Conservation (phyloP, 2,888 invertebrate genomes). For the Athalia circularis region DNA sequence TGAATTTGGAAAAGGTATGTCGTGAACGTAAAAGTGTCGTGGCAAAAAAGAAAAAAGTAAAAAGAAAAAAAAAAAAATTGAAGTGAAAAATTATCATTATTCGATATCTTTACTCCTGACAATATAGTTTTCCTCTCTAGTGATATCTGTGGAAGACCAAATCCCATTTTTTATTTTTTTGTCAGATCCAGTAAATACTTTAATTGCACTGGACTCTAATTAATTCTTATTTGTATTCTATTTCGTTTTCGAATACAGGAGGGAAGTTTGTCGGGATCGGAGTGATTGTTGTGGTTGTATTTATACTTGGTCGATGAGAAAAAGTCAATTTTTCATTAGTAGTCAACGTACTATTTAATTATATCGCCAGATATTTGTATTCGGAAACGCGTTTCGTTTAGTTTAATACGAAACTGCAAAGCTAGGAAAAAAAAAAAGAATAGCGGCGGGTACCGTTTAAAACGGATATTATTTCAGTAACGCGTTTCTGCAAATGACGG, state of each 20-base stretch:
- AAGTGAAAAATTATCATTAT: not conserved
- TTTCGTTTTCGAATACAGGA: not conserved
- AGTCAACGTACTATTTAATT: slow-evolving; percentile 5
- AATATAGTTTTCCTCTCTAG: too few relatives aligned
- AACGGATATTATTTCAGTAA: not conserved
- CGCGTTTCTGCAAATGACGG: slow-evolving; percentile 20
- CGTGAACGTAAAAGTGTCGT: slow-evolving; percentile 27
- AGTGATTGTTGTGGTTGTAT: too few relatives aligned
- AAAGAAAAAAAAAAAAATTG: not conserved
- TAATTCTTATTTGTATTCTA: not conserved
- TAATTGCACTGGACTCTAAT: too few relatives aligned
- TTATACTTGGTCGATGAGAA: too few relatives aligned
- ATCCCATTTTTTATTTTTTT: too few relatives aligned
- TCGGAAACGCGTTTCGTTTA: not conserved
- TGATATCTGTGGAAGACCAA: too few relatives aligned
- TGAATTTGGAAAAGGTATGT: slow-evolving; percentile 8
- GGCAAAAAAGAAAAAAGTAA: not conserved
- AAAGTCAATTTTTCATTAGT: not conserved
- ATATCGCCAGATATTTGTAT: not conserved
- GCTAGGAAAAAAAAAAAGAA: too few relatives aligned
- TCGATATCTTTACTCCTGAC: not conserved
- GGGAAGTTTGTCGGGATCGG: too few relatives aligned
- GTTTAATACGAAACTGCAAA: too few relatives aligned
- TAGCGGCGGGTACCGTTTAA: too few relatives aligned
- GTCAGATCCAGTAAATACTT: too few relatives aligned